Evolutionary conservation across 2,888 invertebrate genomes (phyloP).

Genomic region (Andrena dorsata): DNA sequence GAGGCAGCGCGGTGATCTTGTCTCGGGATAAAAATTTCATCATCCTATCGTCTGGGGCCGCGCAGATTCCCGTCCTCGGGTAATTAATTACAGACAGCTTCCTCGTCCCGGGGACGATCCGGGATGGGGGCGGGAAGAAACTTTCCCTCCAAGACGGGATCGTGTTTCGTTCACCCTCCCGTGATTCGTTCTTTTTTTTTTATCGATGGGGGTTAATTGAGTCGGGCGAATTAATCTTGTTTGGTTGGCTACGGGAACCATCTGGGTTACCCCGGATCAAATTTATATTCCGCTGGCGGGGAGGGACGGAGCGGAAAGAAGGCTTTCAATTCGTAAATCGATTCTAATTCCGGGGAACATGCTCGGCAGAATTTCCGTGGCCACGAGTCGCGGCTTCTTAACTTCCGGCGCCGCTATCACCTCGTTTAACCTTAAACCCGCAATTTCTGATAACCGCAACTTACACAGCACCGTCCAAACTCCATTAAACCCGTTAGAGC

Average conservation of each 20-base stretch:
- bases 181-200: background rate
- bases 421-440: constrained; percentile 32
- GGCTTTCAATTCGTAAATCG: constrained; percentile 3
- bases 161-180: constrained; percentile 30
- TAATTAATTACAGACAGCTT: constrained; percentile 59
- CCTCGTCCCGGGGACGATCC: constrained; percentile 22
- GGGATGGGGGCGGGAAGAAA: constrained; percentile 17
- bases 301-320: background rate
- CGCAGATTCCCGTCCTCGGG: constrained; percentile 30
- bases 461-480: constrained; percentile 22
- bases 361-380: background rate
- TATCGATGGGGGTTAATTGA: constrained; percentile 40
- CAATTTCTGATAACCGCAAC: constrained; percentile 30
- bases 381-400: constrained; percentile 1
- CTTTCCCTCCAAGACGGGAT: background rate
- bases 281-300: constrained; percentile 4
- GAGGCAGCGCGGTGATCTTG: constrained; percentile 7
- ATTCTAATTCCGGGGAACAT: constrained; percentile 8
- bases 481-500: constrained; percentile 32
- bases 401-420: constrained; percentile 4
- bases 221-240: constrained; percentile 51
- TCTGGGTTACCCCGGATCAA: constrained; percentile 8
- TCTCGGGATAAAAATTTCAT: constrained; percentile 62
- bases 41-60: constrained; percentile 31
- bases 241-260: constrained; percentile 4